Conservation (phyloP, 2,888 invertebrate genomes). For the Lithophane leautieri region DNA sequence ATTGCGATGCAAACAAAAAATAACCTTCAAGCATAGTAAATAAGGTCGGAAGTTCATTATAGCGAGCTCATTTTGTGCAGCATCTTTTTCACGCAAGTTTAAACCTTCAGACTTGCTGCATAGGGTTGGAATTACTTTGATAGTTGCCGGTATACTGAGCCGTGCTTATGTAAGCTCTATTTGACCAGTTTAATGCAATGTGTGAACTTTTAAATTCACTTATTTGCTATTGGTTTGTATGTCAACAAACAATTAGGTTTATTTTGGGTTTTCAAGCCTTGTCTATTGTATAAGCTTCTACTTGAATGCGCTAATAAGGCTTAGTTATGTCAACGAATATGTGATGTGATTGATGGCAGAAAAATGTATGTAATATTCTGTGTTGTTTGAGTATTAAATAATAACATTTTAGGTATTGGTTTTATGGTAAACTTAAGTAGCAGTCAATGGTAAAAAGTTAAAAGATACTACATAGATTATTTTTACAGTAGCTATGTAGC, state of each 20-base stretch:
- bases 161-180: slow-evolving; percentile 64
- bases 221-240: slow-evolving; percentile 35
- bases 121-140: slow-evolving; percentile 37
- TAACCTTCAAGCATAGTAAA: fast-evolving
- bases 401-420: neutral
- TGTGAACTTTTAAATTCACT: slow-evolving; percentile 58
- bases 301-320: neutral
- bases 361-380: too few relatives aligned
- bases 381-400: neutral
- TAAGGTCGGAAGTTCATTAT: slow-evolving; percentile 2
- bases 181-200: slow-evolving; percentile 56
- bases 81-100: slow-evolving; percentile 23
- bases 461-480: neutral
- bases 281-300: slow-evolving; percentile 1
- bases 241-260: slow-evolving; percentile 54
- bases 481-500: neutral
- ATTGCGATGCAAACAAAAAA: slow-evolving; percentile 6
- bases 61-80: neutral
- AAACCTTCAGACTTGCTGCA: neutral
- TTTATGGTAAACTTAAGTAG: neutral
- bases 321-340: neutral
- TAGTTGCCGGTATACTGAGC: neutral
- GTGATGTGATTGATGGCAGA: neutral
- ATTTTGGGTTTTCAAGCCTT: slow-evolving; percentile 22
- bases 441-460: neutral